Conservation (phyloP, 1,140 invertebrate genomes). For the Caenorhabditis latens region DNA sequence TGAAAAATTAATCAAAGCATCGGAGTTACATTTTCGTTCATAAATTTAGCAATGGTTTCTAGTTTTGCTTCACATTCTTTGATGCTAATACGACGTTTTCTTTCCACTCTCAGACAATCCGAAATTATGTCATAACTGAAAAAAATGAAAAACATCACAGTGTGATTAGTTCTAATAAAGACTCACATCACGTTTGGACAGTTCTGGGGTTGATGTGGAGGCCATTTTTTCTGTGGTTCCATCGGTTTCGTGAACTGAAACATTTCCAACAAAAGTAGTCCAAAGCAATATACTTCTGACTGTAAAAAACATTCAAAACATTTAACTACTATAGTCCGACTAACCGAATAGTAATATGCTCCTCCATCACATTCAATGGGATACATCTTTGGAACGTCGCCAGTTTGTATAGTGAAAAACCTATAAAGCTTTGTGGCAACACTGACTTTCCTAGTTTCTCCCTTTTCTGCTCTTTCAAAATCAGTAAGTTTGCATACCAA, state of each 20-base stretch:
- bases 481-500: neutral
- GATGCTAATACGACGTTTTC: neutral
- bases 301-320: neutral
- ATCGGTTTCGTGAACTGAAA: neutral
- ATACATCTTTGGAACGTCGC: neutral
- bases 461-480: slow-evolving; percentile 10
- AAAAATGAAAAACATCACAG: neutral
- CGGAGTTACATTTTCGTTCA: neutral
- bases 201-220: neutral
- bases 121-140: neutral
- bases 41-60: neutral
- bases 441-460: neutral
- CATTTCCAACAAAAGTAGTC: slow-evolving; percentile 1
- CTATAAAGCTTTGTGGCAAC: neutral
- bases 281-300: slow-evolving; percentile 34
- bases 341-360: slow-evolving; percentile 24
- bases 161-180: neutral
- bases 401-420: neutral
- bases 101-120: neutral
- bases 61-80: neutral
- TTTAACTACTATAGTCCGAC: neutral
- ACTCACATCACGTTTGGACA: neutral
- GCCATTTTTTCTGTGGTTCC: neutral
- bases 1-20: too few relatives aligned
- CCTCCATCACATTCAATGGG: neutral